A percentile compares a stretch with the other conserved stretches of the same genome.
Conservation (phyloP, 2,888 invertebrate genomes). For the Amiota mariae region DNA sequence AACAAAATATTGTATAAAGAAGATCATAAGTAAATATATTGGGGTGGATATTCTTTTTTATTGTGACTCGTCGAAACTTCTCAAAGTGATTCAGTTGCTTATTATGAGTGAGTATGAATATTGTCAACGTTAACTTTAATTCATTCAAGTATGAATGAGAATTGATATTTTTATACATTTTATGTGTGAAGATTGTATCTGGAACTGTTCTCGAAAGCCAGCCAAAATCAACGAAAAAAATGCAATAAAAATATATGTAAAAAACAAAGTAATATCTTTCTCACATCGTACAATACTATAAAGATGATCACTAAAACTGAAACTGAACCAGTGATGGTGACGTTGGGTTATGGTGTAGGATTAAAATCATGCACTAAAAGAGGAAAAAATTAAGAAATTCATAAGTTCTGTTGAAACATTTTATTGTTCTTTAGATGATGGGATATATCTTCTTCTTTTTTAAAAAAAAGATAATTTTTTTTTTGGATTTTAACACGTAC, state of each 20-base stretch:
- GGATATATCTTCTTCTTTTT: slow-evolving; percentile 10
- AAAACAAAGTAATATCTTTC: slow-evolving; percentile 14
- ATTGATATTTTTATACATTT: slow-evolving; percentile 27
- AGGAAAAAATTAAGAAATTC: slow-evolving; percentile 53
- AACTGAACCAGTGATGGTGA: not conserved
- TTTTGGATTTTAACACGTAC: slow-evolving; percentile 20
- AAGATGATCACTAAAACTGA: slow-evolving; percentile 12
- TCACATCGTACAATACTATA: not conserved
- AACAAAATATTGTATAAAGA: not conserved
- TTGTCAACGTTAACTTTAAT: slow-evolving; percentile 2
- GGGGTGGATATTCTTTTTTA: no score
- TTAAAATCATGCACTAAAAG: slow-evolving; percentile 23
- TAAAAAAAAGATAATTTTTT: not conserved
- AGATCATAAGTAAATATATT: not conserved
- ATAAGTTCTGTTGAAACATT: slow-evolving; percentile 57
- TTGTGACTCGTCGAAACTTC: no score
- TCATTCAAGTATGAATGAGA: not conserved
- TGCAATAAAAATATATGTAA: slow-evolving; percentile 26
- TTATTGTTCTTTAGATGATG: slow-evolving; percentile 38
- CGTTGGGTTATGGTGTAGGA: not conserved
- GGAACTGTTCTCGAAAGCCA: not conserved
- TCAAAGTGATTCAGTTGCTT: slow-evolving; percentile 11
- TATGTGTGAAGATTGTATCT: slow-evolving; percentile 28
- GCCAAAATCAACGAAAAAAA: not conserved
- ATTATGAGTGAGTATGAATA: not conserved